Conservation (phyloP, 2,797 vertebrate species). For the Amblyraja radiata region DNA sequence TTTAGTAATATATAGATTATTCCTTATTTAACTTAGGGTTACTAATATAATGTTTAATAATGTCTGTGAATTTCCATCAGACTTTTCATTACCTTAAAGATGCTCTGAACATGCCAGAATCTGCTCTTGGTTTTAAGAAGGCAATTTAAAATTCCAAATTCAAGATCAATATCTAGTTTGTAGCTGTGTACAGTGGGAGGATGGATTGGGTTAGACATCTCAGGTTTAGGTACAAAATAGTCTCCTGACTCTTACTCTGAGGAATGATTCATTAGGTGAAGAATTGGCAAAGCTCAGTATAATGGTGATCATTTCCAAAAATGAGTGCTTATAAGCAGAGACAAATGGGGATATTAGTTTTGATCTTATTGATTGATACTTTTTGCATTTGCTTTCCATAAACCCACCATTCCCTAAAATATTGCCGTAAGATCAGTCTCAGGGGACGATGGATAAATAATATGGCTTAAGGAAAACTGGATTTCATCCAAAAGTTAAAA, state of each 20-base stretch:
- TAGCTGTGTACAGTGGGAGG: neutral
- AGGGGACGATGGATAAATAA: neutral
- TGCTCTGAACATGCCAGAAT: neutral
- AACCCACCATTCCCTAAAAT: neutral
- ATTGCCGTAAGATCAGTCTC: neutral
- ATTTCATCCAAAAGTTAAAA: neutral
- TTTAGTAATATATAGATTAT: too few species aligned
- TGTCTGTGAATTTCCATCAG: neutral
- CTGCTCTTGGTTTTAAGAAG: neutral
- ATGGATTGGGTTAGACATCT: neutral
- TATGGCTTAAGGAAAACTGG: neutral
- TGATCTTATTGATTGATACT: neutral
- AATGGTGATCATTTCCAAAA: too few species aligned
- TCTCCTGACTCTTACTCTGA: neutral
- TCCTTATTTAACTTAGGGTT: too few species aligned
- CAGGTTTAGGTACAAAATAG: too few species aligned
- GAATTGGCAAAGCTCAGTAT: neutral
- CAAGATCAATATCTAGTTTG: neutral
- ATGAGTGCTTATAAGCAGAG: neutral
- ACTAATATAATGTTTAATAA: neutral
- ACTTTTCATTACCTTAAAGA: neutral
- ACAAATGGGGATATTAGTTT: neutral
- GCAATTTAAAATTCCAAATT: neutral
- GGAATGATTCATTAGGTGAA: neutral
- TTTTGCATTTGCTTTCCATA: neutral